Conservation (phyloP, 1,140 invertebrate species). For the Drosophila guanche region DNA sequence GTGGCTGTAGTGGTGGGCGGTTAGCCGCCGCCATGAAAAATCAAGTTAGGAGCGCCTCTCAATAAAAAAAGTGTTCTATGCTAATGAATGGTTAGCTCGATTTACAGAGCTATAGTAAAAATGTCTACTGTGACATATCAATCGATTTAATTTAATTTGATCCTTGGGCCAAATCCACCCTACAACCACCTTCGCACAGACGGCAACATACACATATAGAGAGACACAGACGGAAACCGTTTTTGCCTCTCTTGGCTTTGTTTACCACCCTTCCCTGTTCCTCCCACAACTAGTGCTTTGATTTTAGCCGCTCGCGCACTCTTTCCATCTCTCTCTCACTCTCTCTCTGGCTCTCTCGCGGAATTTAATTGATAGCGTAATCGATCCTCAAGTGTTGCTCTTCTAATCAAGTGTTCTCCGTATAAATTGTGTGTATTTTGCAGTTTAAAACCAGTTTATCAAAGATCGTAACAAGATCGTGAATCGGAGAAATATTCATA, state of each 20-base stretch:
- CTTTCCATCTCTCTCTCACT: conserved; percentile 1
- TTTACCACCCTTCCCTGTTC: conserved; percentile 26
- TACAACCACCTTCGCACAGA: conserved; percentile 5
- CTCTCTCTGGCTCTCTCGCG: conserved; percentile 11
- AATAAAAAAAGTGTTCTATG: no score
- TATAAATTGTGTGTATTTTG: conserved; percentile 20
- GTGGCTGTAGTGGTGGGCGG: conserved; percentile 51
- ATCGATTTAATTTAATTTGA: conserved; percentile 13
- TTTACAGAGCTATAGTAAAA: no score
- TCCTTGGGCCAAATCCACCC: conserved; percentile 7
- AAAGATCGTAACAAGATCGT: conserved; percentile 20
- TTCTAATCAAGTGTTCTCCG: conserved; percentile 5
- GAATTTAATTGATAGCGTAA: conserved; percentile 29
- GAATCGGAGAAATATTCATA: not conserved
- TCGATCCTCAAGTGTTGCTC: no score
- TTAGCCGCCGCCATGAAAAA: conserved; percentile 31
- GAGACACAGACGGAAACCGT: conserved; percentile 26
- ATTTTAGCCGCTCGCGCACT: conserved; percentile 75
- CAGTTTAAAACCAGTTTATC: conserved; percentile 37
- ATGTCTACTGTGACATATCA: not conserved
- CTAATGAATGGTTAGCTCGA: no score
- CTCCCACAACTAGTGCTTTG: conserved; percentile 45
- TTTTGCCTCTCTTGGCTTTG: conserved; percentile 50
- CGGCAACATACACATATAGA: conserved; percentile 15
- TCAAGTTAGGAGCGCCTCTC: not conserved